These are phyloP conservation scores for Crambe crambe DNA, from an alignment of 37 sponge, comb jelly and placozoan species.

Conservation along the genomic window DNA sequence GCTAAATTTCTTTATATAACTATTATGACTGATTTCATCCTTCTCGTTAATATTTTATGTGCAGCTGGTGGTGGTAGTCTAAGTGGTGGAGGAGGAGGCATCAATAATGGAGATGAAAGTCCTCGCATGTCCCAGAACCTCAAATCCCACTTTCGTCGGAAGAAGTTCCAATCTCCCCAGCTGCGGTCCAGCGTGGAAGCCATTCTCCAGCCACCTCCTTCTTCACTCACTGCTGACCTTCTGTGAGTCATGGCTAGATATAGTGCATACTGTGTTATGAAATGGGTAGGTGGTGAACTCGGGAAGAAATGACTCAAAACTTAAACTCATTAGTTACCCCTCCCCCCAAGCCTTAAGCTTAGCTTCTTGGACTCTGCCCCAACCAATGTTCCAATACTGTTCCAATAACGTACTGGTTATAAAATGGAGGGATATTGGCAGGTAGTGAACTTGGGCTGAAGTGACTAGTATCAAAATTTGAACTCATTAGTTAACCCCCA, in stretches of 20 bases:
- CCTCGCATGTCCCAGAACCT: constrained; percentile 32
- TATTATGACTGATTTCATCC: neutral
- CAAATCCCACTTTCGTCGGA: constrained; percentile 43
- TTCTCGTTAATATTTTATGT: no score
- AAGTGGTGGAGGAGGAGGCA: no score
- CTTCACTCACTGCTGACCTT: constrained; percentile 57
- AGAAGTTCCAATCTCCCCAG: constrained; percentile 66
- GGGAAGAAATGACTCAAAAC: neutral
- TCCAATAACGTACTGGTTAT: no score
- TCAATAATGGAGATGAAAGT: constrained; percentile 16
- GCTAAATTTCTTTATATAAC: no score
- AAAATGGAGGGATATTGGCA: no score
- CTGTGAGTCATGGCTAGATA: constrained; percentile 20
- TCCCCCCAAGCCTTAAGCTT: no score
- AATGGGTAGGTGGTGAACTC: neutral
- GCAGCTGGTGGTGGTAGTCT: no score
- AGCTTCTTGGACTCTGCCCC: no score
- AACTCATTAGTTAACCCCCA: no score
- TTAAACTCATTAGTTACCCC: neutral
- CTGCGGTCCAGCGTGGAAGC: constrained; percentile 50
- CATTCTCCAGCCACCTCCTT: constrained; percentile 55
- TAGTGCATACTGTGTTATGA: neutral
- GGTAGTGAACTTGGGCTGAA: no score
- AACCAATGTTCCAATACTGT: no score
- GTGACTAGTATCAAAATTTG: no score